These are phyloP conservation scores for Oscheius sp. DNA, from an alignment of 2,888 invertebrate species.

Conservation along the genomic window DNA sequence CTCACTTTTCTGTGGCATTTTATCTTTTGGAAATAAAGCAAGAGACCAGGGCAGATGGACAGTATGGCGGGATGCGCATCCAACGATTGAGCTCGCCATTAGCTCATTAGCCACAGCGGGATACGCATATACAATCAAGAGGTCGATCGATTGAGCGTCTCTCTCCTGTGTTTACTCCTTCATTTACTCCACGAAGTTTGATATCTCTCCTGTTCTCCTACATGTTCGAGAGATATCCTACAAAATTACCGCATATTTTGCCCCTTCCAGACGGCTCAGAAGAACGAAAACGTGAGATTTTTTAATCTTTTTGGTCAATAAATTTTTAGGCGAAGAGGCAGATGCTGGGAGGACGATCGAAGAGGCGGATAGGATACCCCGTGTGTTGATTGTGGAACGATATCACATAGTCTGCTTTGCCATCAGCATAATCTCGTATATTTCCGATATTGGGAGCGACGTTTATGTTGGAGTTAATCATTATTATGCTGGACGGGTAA, in stretches of 20 bases:
- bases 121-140: neutral
- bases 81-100: neutral
- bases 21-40: too few relatives aligned
- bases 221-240: neutral
- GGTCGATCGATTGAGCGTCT: constrained; percentile 14
- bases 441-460: constrained; percentile 50
- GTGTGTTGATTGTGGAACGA: constrained; percentile 46
- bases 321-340: constrained; percentile 2
- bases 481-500: constrained; percentile 32
- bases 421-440: constrained; percentile 60
- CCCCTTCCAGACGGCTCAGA: neutral
- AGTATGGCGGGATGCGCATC: neutral
- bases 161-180: constrained; percentile 15
- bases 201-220: too few relatives aligned
- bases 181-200: neutral
- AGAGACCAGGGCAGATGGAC: neutral
- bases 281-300: neutral
- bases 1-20: too few relatives aligned
- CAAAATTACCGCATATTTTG: neutral
- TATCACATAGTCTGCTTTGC: constrained; percentile 63
- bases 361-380: constrained; percentile 58
- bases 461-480: constrained; percentile 21
- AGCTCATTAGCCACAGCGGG: constrained; percentile 18
- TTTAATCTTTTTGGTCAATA: neutral
- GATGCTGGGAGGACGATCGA: constrained; percentile 18